These are phyloP conservation scores for Colius striatus DNA, from an alignment of 2,113 vertebrate species.

Conservation along the genomic window DNA sequence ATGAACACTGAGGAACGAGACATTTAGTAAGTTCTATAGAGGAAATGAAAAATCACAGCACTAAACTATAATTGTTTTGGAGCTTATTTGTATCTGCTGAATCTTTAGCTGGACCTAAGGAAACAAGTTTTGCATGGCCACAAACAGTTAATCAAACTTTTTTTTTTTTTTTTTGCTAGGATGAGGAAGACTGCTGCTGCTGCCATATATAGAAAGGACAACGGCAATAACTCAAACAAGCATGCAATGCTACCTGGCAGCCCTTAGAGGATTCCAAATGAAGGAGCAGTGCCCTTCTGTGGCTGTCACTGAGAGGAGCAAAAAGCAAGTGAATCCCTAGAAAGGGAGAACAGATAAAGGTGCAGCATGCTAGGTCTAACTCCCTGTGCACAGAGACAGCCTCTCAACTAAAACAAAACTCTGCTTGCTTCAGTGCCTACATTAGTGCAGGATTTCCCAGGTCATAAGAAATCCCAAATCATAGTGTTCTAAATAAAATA, in stretches of 20 bases:
- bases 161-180: not conserved
- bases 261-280: not conserved
- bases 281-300: not conserved
- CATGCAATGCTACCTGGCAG: not conserved
- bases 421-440: not conserved
- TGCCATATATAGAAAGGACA: not conserved
- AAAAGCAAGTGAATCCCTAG: not conserved
- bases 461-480: not conserved
- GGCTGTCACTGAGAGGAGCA: not conserved
- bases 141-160: not conserved
- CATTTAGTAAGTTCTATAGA: not conserved
- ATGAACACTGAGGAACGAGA: not conserved
- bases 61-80: not conserved
- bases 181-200: not conserved
- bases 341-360: not conserved
- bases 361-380: not conserved
- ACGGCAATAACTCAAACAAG: not conserved
- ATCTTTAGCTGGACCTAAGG: not conserved
- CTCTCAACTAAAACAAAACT: not conserved
- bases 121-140: not conserved
- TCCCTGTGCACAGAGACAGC: not conserved
- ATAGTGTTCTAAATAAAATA: not conserved
- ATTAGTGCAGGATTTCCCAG: rapidly evolving
- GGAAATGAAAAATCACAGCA: not conserved
- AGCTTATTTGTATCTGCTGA: not conserved